Percentiles rank a stretch among this genome's conserved stretches.
These are phyloP conservation scores for Coptodon bakossiorum DNA, from an alignment of 2,113 vertebrate species.

Conservation along the genomic window DNA sequence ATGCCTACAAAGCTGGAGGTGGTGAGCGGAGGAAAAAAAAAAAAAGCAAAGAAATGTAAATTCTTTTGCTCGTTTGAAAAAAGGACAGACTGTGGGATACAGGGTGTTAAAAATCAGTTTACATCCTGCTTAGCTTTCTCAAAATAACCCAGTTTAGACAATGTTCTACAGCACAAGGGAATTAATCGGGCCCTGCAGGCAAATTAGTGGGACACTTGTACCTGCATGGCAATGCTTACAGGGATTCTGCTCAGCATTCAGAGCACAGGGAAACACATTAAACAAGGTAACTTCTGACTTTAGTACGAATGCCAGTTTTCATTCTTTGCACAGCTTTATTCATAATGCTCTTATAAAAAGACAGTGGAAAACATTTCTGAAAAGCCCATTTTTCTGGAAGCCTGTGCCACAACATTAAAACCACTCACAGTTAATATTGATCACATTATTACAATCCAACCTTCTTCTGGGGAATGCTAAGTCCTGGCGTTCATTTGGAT, in stretches of 20 bases:
- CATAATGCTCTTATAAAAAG: neutral
- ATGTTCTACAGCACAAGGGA: neutral
- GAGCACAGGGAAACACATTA: neutral
- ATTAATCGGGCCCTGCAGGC: neutral
- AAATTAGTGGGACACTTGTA: conserved; percentile 48
- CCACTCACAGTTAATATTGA: neutral
- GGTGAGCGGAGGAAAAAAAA: neutral
- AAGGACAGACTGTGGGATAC: conserved; percentile 8
- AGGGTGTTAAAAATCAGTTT: neutral
- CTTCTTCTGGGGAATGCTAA: neutral
- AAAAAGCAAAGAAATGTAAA: neutral
- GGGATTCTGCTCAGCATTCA: neutral
- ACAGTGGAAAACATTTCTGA: neutral
- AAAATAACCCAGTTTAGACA: conserved; percentile 34
- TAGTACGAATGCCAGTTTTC: neutral
- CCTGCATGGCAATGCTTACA: conserved; percentile 3
- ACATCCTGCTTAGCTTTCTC: neutral
- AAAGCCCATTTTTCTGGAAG: neutral
- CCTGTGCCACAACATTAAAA: neutral
- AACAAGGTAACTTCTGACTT: conserved; percentile 5
- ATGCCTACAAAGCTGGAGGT: conserved; percentile 43
- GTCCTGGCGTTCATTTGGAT: neutral
- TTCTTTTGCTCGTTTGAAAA: conserved; percentile 16
- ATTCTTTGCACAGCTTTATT: neutral
- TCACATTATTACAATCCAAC: neutral